Evolutionary conservation across 2,888 invertebrate genomes (phyloP).

Genomic region (Andrena chrysosceles): DNA sequence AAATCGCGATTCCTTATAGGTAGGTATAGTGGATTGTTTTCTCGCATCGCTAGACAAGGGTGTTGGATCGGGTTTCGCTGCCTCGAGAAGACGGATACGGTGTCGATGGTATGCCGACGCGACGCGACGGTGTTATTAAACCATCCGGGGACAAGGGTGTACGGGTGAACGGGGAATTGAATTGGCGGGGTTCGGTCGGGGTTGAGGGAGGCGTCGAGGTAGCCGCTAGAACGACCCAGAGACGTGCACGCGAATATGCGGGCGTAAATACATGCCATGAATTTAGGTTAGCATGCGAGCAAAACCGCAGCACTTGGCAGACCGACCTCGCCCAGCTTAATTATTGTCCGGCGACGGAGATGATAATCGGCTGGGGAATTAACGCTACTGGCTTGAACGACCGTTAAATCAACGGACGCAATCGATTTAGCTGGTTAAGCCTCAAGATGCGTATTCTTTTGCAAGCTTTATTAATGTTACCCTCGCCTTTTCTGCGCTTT

Average conservation of each 20-base stretch:
- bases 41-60: background rate
- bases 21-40: background rate
- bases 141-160: background rate
- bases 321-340: conserved; percentile 73
- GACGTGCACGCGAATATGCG: conserved; percentile 68
- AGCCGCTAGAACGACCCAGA: conserved; percentile 43
- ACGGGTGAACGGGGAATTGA: conserved; percentile 22
- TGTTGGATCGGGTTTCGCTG: background rate
- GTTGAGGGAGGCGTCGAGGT: background rate
- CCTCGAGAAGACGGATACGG: background rate
- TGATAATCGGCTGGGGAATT: conserved; percentile 76
- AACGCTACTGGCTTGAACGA: conserved; percentile 65
- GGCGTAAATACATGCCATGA: conserved; percentile 80
- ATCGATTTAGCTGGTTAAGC: conserved; percentile 28
- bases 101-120: background rate
- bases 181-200: conserved; percentile 37
- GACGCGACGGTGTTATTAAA: conserved; percentile 23
- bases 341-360: conserved; percentile 76
- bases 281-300: conserved; percentile 80
- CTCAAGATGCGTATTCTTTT: background rate
- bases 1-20: background rate
- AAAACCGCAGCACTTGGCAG: conserved; percentile 78
- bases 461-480: background rate
- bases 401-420: conserved; percentile 53
- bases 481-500: no score